Evolutionary conservation across 35 echinoderm and acorn worm genomes (phyloP), one percentile per base, ranked within the genome.

Genomic region (Heliocidaris tuberculata): DNA sequence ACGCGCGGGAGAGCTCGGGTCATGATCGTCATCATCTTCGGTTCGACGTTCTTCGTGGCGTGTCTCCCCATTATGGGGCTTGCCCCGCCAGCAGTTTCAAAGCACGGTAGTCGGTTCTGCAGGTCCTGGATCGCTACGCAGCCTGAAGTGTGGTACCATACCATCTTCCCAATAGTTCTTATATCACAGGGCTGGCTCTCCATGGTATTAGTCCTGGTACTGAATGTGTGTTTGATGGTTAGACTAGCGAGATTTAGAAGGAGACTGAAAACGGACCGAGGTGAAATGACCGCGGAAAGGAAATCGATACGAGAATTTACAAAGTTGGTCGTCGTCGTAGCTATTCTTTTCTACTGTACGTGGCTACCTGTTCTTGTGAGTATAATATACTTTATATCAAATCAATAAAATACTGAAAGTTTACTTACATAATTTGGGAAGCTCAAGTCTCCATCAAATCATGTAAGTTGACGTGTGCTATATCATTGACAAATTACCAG

Each of bases 331-430:
- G 78, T 98, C 16, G 97, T 97, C 31, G 96, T 97, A 35, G 96
- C 97, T 48, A 94, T 98, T 86, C 94, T 98, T 85, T 98, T 98
- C 85, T 98, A 98, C 78, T 95, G 97, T 32, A 98, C 97, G 19
- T 98, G 97, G 97, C 86, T 98, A 71, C 97, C 97, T 17, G 97
- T 97, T 13, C 88, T 98, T 94, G 97, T 98, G 95, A 98, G 97
- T 98, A 89, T 86, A 47, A 30, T 95, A 31, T 24, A 42, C 35
- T 42, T 42, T n/a, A n/a, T n/a, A n/a, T n/a, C n/a, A n/a, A n/a
- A n/a, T n/a, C n/a, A n/a, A n/a, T n/a, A n/a, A n/a, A n/a, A n/a
- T n/a, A n/a, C n/a, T n/a, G n/a, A n/a, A n/a, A n/a, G n/a, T n/a
- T n/a, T n/a, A n/a, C n/a, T n/a, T n/a, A n/a, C n/a, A n/a, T n/a